Conservation (phyloP, 2,797 vertebrate species). For the Lagorchestes hirsutus region DNA sequence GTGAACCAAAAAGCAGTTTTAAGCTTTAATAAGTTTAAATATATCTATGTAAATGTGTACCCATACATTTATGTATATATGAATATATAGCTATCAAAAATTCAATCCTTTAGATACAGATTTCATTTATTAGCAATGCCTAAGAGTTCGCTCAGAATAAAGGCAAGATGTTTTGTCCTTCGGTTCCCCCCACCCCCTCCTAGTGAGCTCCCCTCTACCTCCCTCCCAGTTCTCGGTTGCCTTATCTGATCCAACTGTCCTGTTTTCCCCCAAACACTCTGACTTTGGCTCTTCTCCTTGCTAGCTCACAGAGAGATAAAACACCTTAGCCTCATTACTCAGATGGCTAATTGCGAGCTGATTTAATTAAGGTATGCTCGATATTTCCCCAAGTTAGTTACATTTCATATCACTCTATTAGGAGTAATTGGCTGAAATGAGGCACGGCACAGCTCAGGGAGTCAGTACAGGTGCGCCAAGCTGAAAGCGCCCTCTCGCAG, state of each 20-base stretch:
- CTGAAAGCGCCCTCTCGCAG: conserved; percentile 48
- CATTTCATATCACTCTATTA: conserved; percentile 88
- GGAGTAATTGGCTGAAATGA: conserved; percentile 87
- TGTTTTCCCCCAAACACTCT: conserved; percentile 37
- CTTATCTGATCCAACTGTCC: background rate
- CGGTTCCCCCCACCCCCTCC: background rate
- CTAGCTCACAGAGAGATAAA: conserved; percentile 76
- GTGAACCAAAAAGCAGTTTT: background rate
- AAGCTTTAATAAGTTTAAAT: background rate
- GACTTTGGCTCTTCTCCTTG: conserved; percentile 37
- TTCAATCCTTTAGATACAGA: conserved; percentile 64
- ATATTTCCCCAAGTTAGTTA: conserved; percentile 86
- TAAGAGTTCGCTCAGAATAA: conserved; percentile 57
- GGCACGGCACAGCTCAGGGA: conserved; percentile 66
- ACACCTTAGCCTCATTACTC: conserved; percentile 86
- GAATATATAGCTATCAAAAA: conserved; percentile 68
- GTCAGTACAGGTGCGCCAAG: conserved; percentile 82
- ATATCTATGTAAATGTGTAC: background rate
- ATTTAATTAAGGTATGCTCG: conserved; percentile 88
- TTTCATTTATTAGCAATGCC: conserved; percentile 54
- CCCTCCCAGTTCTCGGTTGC: conserved; percentile 16
- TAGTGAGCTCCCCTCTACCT: conserved; percentile 56
- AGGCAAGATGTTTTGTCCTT: background rate
- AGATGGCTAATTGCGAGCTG: conserved; percentile 87
- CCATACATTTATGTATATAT: background rate